These are phyloP conservation scores for Tholera decimalis DNA, from an alignment of 2,888 invertebrate species.

Conservation along the genomic window DNA sequence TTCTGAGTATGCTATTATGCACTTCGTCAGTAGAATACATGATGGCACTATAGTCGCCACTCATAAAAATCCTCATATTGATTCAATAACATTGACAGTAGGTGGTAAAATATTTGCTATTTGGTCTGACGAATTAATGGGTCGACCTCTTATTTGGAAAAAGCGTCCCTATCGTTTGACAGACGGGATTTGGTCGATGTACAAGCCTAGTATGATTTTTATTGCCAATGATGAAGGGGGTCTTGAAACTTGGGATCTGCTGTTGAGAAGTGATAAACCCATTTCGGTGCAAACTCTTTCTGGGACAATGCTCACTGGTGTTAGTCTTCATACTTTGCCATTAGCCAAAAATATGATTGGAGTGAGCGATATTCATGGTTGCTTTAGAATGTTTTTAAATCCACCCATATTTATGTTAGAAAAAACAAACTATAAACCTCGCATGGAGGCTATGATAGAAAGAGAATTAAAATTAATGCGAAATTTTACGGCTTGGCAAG, in stretches of 20 bases:
- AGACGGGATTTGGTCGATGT: conserved; percentile 94
- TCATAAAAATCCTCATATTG: conserved; percentile 92
- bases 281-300: conserved; percentile 93
- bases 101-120: conserved; percentile 95
- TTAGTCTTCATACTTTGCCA: conserved; percentile 91
- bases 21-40: conserved; percentile 91
- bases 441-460: conserved; percentile 86
- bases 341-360: conserved; percentile 92
- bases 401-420: conserved; percentile 90
- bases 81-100: conserved; percentile 92
- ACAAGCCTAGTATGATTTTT: conserved; percentile 94
- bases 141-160: conserved; percentile 93
- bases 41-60: conserved; percentile 93
- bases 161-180: conserved; percentile 91
- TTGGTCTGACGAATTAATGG: conserved; percentile 93
- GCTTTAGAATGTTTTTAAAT: conserved; percentile 92
- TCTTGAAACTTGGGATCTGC: conserved; percentile 96
- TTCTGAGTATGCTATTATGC: conserved; percentile 89
- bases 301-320: conserved; percentile 92
- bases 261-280: conserved; percentile 93
- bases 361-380: conserved; percentile 93
- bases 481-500: conserved; percentile 92
- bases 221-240: conserved; percentile 94
- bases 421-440: conserved; percentile 80
- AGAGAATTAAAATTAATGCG: conserved; percentile 90